Evolutionary conservation across 2,797 vertebrate genomes (phyloP).

Genomic region (Ceyx erithaca): DNA sequence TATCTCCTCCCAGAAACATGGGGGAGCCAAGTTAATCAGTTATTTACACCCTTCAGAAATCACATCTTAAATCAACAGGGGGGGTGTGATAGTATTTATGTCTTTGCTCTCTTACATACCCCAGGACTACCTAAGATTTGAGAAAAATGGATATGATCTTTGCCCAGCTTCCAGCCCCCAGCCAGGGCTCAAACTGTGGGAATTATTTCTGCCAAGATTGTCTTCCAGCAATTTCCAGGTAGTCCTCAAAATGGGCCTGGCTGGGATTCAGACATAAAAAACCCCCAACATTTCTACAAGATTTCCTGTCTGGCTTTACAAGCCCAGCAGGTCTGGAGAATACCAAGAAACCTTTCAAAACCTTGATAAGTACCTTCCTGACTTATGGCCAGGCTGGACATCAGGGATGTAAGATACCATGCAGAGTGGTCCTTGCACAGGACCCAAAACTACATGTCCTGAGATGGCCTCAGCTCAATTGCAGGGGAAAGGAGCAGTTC

Average conservation of each 20-base stretch:
- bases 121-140: background rate
- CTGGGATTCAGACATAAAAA: conserved; percentile 20
- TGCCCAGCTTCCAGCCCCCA: background rate
- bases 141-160: background rate
- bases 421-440: fast-evolving
- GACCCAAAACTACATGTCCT: background rate
- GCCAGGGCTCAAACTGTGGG: background rate
- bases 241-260: conserved; percentile 22
- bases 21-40: background rate
- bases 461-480: background rate
- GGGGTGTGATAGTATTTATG: background rate
- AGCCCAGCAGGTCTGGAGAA: background rate
- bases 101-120: background rate
- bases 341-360: background rate
- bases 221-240: conserved; percentile 54
- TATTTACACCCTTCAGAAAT: background rate
- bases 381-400: background rate
- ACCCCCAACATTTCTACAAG: background rate
- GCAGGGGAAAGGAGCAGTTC: background rate
- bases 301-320: conserved; percentile 36
- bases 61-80: background rate
- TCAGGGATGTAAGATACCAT: fast-evolving
- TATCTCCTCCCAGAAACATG: fast-evolving
- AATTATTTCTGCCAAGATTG: background rate
- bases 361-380: background rate